Percentiles rank a stretch among this genome's conserved stretches.
These are phyloP conservation scores for Drosophila lacicola DNA, from an alignment of 2,888 invertebrate species.

Conservation along the genomic window DNA sequence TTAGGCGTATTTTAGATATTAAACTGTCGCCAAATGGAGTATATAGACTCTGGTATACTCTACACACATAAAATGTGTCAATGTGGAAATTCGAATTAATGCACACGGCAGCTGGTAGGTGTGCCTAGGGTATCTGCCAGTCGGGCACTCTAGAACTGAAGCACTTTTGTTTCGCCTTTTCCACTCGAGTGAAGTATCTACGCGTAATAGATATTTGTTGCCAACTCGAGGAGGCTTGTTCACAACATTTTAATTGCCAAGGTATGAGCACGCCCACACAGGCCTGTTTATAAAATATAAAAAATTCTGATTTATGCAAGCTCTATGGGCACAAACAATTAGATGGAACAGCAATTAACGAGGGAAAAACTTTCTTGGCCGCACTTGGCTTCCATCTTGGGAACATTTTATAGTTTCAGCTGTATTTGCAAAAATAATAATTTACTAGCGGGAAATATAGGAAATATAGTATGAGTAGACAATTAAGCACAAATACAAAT, in stretches of 20 bases:
- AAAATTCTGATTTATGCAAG: not conserved
- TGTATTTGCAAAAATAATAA: not conserved
- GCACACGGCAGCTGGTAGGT: no score
- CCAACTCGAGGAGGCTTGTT: constrained; percentile 4
- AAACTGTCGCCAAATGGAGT: no score
- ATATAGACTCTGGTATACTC: no score
- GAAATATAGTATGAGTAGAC: not conserved
- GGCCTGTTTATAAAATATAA: not conserved
- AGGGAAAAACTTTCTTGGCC: not conserved
- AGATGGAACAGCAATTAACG: not conserved
- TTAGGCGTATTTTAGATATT: no score
- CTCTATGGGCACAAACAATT: not conserved
- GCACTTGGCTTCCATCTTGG: not conserved
- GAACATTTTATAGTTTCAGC: not conserved
- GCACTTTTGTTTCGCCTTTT: not conserved
- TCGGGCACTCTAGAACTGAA: not conserved
- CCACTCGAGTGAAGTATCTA: not conserved
- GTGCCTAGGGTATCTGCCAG: not conserved
- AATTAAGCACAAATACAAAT: not conserved
- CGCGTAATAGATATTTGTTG: not conserved
- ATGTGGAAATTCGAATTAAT: no score
- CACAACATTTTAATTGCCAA: constrained; percentile 10
- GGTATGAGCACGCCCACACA: constrained; percentile 8
- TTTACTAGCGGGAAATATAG: not conserved
- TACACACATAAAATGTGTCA: no score